Conservation (phyloP, 2,797 vertebrate genomes). For the Scolopax bukidnonensis region DNA sequence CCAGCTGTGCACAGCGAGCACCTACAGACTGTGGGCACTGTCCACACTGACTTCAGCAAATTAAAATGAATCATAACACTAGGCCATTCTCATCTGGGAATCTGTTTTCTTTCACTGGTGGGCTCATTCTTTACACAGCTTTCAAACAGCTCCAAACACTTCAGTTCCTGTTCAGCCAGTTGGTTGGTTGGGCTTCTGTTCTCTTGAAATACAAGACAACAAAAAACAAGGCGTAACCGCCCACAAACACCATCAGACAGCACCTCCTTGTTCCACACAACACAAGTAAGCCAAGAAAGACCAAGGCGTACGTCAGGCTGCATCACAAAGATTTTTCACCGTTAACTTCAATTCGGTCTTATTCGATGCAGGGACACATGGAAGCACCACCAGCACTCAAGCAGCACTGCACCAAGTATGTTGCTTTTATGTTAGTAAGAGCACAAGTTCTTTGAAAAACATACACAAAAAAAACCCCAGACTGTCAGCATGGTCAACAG, state of each 20-base stretch:
- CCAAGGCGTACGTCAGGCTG: not conserved
- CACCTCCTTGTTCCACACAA: not conserved
- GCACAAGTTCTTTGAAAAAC: not conserved
- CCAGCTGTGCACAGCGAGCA: not conserved
- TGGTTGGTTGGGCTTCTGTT: not conserved
- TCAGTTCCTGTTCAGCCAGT: not conserved
- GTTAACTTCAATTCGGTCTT: not conserved
- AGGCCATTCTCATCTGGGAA: not conserved
- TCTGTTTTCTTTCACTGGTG: not conserved
- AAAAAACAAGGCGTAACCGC: not conserved
- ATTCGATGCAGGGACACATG: fast-evolving
- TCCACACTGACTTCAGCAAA: not conserved
- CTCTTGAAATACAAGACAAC: not conserved
- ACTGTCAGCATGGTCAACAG: not conserved
- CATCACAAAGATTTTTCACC: not conserved
- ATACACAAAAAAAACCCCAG: fast-evolving
- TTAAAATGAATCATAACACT: not conserved
- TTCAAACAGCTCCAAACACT: not conserved
- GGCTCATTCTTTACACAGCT: not conserved
- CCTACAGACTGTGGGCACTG: not conserved
- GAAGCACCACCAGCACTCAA: not conserved
- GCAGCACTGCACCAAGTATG: not conserved
- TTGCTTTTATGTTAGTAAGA: not conserved
- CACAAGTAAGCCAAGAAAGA: not conserved
- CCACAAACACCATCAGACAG: not conserved